These are phyloP conservation scores for Naso thynnoides DNA, from an alignment of 2,797 vertebrate genomes.

Conservation along the genomic window DNA sequence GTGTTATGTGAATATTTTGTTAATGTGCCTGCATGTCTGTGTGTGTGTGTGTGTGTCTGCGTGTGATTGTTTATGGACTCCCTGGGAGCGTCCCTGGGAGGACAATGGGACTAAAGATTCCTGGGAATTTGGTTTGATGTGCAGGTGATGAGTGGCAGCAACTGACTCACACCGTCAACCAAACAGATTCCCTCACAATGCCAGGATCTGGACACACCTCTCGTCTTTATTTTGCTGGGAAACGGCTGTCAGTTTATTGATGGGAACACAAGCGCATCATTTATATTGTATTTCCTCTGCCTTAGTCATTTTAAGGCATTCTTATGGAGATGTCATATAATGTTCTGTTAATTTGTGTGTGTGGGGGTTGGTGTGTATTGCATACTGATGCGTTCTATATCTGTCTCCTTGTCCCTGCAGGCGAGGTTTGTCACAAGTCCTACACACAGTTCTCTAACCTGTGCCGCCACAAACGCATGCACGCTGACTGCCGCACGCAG, in stretches of 20 bases:
- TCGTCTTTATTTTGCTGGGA: slow-evolving; percentile 58
- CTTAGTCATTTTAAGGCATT: slow-evolving; percentile 38
- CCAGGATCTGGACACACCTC: slow-evolving; percentile 81
- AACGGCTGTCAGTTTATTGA: slow-evolving; percentile 59
- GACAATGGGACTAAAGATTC: slow-evolving; percentile 90
- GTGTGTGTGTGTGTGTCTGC: slow-evolving; percentile 51
- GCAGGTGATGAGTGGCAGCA: slow-evolving; percentile 92
- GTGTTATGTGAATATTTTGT: slow-evolving; percentile 71
- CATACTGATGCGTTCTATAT: slow-evolving; percentile 55
- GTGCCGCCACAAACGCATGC: slow-evolving; percentile 99
- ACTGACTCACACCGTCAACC: slow-evolving; percentile 72
- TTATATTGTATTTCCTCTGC: slow-evolving; percentile 62
- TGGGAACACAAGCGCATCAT: slow-evolving; percentile 64
- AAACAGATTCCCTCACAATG: slow-evolving; percentile 75
- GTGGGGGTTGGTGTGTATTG: slow-evolving; percentile 21
- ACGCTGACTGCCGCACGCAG: slow-evolving; percentile 99
- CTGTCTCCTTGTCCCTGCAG: slow-evolving; percentile 84
- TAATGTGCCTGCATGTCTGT: slow-evolving; percentile 60
- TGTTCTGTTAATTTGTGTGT: slow-evolving; percentile 47
- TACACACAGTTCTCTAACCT: slow-evolving; percentile 99
- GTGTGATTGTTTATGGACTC: slow-evolving; percentile 87
- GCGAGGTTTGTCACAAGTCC: slow-evolving; percentile 99
- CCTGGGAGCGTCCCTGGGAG: slow-evolving; percentile 92
- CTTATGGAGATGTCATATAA: slow-evolving; percentile 48
- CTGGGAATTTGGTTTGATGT: slow-evolving; percentile 90